Conservation (phyloP, 2,797 vertebrate species). For the Enteromius anoplus region DNA sequence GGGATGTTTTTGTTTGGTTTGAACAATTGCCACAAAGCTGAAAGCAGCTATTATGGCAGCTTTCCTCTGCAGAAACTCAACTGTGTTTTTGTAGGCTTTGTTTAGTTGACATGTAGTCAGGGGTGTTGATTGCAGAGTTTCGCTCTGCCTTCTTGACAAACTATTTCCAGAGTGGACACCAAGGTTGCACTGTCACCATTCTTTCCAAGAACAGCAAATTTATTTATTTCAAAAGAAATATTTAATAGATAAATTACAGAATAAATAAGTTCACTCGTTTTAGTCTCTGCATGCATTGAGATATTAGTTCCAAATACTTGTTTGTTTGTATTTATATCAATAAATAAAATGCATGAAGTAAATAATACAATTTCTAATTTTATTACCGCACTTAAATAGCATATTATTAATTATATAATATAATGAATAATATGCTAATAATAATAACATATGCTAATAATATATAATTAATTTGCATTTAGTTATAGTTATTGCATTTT, state of each 20-base stretch:
- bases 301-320: background rate
- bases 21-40: background rate
- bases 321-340: background rate
- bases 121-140: constrained; percentile 21
- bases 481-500: background rate
- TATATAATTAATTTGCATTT: background rate
- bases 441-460: too few species aligned
- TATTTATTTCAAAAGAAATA: background rate
- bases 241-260: background rate
- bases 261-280: background rate
- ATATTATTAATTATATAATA: background rate
- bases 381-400: background rate
- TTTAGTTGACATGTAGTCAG: constrained; percentile 49
- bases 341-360: background rate
- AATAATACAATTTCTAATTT: background rate
- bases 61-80: constrained; percentile 10
- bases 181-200: background rate
- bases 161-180: background rate
- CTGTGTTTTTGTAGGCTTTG: constrained; percentile 23
- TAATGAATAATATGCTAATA: too few species aligned
- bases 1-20: constrained; percentile 29
- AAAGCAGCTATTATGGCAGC: constrained; percentile 19
- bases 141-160: constrained; percentile 9
- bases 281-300: background rate
- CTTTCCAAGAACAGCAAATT: background rate